phyloP scores from a whole-genome alignment of 2,888 invertebrate species.

The Eupeodes latifasciatus region DNA sequence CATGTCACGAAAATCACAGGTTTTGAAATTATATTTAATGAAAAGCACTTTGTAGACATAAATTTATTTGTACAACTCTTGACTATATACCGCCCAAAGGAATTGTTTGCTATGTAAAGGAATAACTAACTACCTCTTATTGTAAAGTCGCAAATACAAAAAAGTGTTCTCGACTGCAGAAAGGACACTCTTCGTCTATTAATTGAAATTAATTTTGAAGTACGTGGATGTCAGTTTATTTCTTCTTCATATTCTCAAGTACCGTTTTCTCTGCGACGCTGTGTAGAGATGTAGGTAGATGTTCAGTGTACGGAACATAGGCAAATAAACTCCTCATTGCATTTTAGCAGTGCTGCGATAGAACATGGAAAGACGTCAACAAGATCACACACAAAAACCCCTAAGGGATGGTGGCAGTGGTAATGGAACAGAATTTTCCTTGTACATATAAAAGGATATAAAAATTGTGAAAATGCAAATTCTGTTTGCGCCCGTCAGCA shows the following conservation, averaged over 20 bases:
- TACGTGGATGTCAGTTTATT: constrained; percentile 42
- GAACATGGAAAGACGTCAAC: not conserved
- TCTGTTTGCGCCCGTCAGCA: constrained; percentile 69
- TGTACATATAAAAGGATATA: not conserved
- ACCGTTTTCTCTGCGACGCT: not conserved
- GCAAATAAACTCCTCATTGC: constrained; percentile 8
- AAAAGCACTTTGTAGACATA: no score
- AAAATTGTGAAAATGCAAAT: constrained; percentile 69
- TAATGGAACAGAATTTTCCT: constrained; percentile 44
- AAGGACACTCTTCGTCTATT: constrained; percentile 42
- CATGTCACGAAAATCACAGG: no score
- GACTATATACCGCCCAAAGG: not conserved
- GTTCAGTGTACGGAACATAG: not conserved
- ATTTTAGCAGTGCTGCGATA: constrained; percentile 37
- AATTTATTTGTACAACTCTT: constrained; percentile 12
- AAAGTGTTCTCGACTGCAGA: not conserved
- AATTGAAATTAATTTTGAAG: constrained; percentile 72
- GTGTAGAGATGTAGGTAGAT: not conserved
- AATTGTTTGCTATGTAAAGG: not conserved
- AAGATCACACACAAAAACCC: constrained; percentile 18
- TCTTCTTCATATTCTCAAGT: constrained; percentile 10
- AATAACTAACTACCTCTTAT: not conserved
- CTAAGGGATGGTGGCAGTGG: not conserved
- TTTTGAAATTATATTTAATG: no score
- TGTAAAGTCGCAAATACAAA: not conserved